These are phyloP conservation scores for Spisula subtruncata DNA, from an alignment of 2,888 invertebrate genomes.

Conservation along the genomic window DNA sequence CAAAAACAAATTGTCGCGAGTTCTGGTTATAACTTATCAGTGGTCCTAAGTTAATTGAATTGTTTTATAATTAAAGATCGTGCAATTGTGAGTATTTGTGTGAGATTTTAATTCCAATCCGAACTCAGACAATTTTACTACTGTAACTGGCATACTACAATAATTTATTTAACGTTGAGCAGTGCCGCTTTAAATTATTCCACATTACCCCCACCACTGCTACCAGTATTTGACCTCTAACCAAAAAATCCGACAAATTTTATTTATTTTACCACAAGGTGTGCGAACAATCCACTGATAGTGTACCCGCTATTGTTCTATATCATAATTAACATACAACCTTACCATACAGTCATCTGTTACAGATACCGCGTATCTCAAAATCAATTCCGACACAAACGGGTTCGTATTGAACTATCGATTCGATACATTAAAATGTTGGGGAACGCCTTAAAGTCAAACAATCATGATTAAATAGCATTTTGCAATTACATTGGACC, in stretches of 20 bases:
- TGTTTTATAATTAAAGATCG: too few relatives aligned
- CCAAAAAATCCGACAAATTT: neutral
- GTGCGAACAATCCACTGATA: constrained; percentile 6
- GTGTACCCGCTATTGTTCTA: neutral
- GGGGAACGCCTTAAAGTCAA: constrained; percentile 45
- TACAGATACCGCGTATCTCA: neutral
- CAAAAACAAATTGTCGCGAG: too few relatives aligned
- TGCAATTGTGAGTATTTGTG: too few relatives aligned
- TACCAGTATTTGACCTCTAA: neutral
- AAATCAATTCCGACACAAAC: constrained; percentile 25
- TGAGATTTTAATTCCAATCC: too few relatives aligned
- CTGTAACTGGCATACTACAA: too few relatives aligned
- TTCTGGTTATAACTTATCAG: too few relatives aligned
- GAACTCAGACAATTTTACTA: too few relatives aligned
- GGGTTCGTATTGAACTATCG: constrained; percentile 36
- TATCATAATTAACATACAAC: constrained; percentile 18
- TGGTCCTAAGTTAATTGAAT: too few relatives aligned
- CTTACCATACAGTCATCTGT: neutral
- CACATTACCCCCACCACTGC: neutral
- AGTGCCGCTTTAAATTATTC: neutral
- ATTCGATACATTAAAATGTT: constrained; percentile 20
- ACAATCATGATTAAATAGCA: constrained; percentile 21
- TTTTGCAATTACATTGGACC: neutral
- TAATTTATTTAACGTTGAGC: neutral
- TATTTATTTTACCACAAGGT: neutral